A percentile compares a stretch with the other conserved stretches of the same genome.
These are phyloP conservation scores for Poeciliopsis turrubarensis DNA, from an alignment of 2,113 vertebrate genomes.

Conservation along the genomic window DNA sequence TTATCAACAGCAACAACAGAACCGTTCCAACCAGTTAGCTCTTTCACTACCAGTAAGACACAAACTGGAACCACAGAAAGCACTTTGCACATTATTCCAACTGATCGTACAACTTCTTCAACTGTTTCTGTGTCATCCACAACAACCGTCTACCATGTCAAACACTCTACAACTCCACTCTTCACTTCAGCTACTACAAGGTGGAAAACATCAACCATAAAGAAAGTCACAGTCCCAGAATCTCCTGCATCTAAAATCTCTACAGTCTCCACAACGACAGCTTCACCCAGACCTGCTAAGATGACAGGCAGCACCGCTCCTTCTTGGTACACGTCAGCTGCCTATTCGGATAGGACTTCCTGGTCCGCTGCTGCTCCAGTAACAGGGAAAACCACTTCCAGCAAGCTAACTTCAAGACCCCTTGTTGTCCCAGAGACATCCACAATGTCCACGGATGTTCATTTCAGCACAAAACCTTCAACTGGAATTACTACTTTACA, in stretches of 20 bases:
- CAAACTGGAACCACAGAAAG: conserved; percentile 42
- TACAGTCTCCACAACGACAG: conserved; percentile 18
- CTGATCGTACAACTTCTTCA: conserved; percentile 42
- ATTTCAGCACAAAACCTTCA: conserved; percentile 34
- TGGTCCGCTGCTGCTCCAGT: conserved; percentile 48
- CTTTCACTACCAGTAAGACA: conserved; percentile 55
- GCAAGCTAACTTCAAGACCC: conserved; percentile 31
- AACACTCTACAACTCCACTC: conserved; percentile 42
- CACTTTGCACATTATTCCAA: conserved; percentile 24
- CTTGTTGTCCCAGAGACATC: conserved; percentile 43
- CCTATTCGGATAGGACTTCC: conserved; percentile 53
- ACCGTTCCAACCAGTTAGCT: conserved; percentile 34
- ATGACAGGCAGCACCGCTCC: conserved; percentile 42
- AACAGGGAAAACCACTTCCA: conserved; percentile 50
- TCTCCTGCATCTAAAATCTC: conserved; percentile 37
- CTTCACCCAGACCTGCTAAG: conserved; percentile 19
- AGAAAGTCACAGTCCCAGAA: conserved; percentile 55
- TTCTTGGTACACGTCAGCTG: conserved; percentile 27
- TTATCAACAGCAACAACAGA: conserved; percentile 37
- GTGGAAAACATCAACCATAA: conserved; percentile 42
- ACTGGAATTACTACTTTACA: conserved; percentile 54
- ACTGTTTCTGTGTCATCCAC: conserved; percentile 18
- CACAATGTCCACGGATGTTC: conserved; percentile 36
- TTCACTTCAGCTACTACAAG: conserved; percentile 57
- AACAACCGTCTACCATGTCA: conserved; percentile 17